phyloP scores from a whole-genome alignment of 1,140 invertebrate species.

The Rhagoletis zephyria region DNA sequence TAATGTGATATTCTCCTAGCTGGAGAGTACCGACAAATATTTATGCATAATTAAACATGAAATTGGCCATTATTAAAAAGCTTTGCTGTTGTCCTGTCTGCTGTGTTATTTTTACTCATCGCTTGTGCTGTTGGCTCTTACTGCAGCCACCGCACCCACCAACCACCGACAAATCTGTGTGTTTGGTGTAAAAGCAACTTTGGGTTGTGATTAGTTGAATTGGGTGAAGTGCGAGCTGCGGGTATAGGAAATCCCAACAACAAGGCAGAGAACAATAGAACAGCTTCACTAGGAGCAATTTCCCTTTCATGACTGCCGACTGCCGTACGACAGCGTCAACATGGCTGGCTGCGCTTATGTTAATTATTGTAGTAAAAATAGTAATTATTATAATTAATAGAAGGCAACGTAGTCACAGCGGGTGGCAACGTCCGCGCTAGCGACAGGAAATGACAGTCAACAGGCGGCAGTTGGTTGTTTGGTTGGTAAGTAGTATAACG shows the following conservation, averaged over 20 bases:
- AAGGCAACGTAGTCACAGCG: neutral
- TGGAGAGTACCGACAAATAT: constrained; percentile 16
- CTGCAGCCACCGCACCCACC: neutral
- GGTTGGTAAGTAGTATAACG: too few species aligned
- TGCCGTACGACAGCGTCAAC: neutral
- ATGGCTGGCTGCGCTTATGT: neutral
- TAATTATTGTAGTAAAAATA: constrained; percentile 18
- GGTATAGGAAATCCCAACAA: neutral
- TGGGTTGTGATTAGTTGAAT: constrained; percentile 1
- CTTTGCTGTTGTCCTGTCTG: neutral
- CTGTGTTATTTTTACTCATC: neutral
- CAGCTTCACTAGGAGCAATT: neutral
- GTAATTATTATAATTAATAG: constrained; percentile 13
- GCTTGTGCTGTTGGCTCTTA: neutral
- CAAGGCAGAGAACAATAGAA: neutral
- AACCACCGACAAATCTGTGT: neutral
- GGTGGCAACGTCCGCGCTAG: neutral
- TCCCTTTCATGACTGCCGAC: neutral
- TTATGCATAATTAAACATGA: constrained; percentile 18
- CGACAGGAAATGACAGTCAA: neutral
- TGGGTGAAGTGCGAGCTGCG: neutral
- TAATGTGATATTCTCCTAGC: neutral
- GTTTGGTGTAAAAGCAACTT: neutral
- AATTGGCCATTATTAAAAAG: constrained; percentile 4
- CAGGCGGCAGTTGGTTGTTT: neutral